A percentile compares a stretch with the other conserved stretches of the same genome.
These are phyloP conservation scores for Ptiloglossa arizonensis DNA, from an alignment of 1,140 invertebrate genomes.

Conservation along the genomic window DNA sequence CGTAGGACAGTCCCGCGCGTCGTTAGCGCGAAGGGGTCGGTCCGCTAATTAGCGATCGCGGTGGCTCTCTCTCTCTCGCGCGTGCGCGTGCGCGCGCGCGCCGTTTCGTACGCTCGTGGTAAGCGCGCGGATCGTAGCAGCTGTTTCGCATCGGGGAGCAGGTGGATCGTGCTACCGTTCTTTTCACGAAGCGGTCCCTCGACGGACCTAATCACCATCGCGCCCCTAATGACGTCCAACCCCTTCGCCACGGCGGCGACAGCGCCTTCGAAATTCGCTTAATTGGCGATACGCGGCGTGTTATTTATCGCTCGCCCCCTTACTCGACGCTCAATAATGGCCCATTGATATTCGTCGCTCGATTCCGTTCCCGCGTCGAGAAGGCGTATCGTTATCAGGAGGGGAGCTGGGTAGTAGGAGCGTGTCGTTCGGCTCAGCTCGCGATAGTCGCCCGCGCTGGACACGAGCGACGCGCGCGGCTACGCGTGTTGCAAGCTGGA, in stretches of 20 bases:
- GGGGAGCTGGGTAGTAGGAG: no score
- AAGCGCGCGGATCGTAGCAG: slow-evolving; percentile 64
- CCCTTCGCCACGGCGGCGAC: slow-evolving; percentile 34
- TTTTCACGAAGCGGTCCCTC: not conserved
- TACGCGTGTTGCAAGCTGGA: no score
- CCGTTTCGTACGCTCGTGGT: no score
- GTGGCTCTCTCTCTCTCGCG: no score
- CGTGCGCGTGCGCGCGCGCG: not conserved
- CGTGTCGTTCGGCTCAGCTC: not conserved
- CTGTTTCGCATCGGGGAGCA: slow-evolving; percentile 69
- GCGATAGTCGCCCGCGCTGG: not conserved
- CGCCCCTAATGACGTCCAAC: slow-evolving; percentile 69
- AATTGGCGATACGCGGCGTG: slow-evolving; percentile 67
- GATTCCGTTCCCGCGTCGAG: not conserved
- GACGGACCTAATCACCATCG: slow-evolving; percentile 66
- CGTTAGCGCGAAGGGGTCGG: slow-evolving; percentile 44
- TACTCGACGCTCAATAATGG: slow-evolving; percentile 28
- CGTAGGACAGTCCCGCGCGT: no score
- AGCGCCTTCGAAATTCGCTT: slow-evolving; percentile 64
- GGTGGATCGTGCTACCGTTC: slow-evolving; percentile 72
- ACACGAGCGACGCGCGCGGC: no score
- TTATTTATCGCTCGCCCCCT: slow-evolving; percentile 64
- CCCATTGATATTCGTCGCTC: slow-evolving; percentile 35
- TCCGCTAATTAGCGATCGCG: slow-evolving; percentile 37
- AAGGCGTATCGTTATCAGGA: slow-evolving; percentile 3